phyloP scores from a whole-genome alignment of 2,113 vertebrate species.

The Peromyscus californicus region DNA sequence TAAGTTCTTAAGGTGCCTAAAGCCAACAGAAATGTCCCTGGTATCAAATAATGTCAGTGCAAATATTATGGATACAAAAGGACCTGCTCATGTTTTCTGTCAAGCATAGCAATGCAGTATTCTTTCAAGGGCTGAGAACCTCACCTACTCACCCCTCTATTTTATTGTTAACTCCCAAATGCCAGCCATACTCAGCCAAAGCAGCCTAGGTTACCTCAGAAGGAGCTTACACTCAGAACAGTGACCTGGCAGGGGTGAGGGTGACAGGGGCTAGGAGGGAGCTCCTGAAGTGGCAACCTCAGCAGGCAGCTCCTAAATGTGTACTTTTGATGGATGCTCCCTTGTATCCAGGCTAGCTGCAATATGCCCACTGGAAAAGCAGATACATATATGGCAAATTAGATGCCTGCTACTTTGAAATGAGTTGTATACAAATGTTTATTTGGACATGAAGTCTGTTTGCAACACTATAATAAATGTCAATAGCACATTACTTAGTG shows the following conservation, averaged over 20 bases:
- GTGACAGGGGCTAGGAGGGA: neutral
- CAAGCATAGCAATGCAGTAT: neutral
- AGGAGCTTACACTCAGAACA: neutral
- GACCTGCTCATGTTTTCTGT: neutral
- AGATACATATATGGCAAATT: neutral
- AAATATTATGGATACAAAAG: neutral
- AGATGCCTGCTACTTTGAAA: slow-evolving; percentile 7
- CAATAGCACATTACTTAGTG: slow-evolving; percentile 13
- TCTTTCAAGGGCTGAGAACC: neutral
- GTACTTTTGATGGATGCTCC: neutral
- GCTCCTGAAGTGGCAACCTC: neutral
- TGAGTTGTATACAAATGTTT: slow-evolving; percentile 1
- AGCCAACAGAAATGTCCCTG: neutral
- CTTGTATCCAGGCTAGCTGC: neutral
- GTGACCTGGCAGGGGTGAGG: neutral
- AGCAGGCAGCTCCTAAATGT: neutral
- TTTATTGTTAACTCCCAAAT: neutral
- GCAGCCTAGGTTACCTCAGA: neutral
- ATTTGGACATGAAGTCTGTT: slow-evolving; percentile 27
- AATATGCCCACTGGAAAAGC: neutral
- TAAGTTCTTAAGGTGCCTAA: neutral
- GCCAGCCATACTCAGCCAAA: neutral
- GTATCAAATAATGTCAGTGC: neutral
- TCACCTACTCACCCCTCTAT: neutral
- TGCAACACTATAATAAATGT: slow-evolving; percentile 45